phyloP scores from a whole-genome alignment of 2,888 invertebrate species.

The Sminthurinus aureus region DNA sequence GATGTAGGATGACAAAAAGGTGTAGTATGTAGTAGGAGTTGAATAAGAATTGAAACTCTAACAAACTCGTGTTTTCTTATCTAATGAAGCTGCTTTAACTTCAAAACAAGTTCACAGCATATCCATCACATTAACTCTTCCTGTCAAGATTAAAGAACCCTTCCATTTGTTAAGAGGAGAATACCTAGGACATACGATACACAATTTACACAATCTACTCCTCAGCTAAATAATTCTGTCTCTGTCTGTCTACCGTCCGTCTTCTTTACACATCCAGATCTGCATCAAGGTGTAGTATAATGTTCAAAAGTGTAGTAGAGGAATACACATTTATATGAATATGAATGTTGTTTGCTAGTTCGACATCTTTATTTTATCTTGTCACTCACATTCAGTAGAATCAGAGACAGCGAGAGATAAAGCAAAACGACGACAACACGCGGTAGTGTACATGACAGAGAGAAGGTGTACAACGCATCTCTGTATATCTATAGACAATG shows the following conservation, averaged over 20 bases:
- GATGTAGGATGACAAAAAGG: too few relatives aligned
- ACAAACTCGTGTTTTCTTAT: slow-evolving; percentile 42
- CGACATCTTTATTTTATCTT: slow-evolving; percentile 9
- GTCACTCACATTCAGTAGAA: not conserved
- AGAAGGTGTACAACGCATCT: not conserved
- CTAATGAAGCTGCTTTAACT: slow-evolving; percentile 32
- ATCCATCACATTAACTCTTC: slow-evolving; percentile 40
- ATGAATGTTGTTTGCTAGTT: not conserved
- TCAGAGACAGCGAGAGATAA: too few relatives aligned
- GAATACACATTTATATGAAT: not conserved
- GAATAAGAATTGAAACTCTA: slow-evolving; percentile 20
- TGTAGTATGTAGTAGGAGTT: not conserved
- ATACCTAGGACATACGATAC: not conserved
- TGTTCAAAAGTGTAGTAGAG: too few relatives aligned
- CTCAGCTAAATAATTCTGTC: not conserved
- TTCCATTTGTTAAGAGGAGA: not conserved
- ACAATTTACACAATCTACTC: not conserved
- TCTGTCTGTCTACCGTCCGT: not conserved
- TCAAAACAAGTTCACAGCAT: slow-evolving; percentile 48
- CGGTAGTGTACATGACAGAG: not conserved
- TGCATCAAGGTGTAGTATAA: not conserved
- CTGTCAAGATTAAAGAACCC: slow-evolving; percentile 24
- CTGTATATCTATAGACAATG: too few relatives aligned
- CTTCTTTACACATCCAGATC: not conserved
- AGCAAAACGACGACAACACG: not conserved